Conservation (phyloP, 2,113 vertebrate genomes). For the Cephalopholis sonnerati region DNA sequence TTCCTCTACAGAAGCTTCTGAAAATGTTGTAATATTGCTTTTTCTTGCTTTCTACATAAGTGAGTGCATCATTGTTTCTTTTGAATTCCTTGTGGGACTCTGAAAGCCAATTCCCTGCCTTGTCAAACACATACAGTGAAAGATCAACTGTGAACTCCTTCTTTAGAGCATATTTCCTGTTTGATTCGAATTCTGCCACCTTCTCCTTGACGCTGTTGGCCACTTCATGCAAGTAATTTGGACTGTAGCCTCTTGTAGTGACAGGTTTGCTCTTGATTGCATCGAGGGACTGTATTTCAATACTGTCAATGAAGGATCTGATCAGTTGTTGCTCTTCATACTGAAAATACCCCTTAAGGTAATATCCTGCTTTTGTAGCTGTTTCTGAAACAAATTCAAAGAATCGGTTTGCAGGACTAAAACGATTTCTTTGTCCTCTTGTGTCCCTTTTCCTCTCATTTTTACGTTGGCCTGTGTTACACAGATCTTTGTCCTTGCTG, state of each 20-base stretch:
- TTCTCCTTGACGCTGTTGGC: conserved; percentile 33
- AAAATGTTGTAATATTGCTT: conserved; percentile 78
- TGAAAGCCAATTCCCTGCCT: background rate
- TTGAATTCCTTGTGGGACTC: no score
- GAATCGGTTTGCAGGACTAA: no score
- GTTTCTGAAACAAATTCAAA: no score
- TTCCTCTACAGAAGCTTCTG: conserved; percentile 74
- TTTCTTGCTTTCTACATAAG: conserved; percentile 55
- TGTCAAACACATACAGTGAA: conserved; percentile 51
- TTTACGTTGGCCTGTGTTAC: no score
- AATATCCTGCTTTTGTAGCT: no score
- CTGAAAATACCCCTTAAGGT: no score
- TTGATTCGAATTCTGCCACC: conserved; percentile 10
- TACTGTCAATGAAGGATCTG: background rate
- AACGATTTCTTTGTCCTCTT: no score
- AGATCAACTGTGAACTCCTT: no score
- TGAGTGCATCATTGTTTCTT: no score
- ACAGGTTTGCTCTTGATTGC: background rate
- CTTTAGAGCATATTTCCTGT: no score
- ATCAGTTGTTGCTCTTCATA: conserved; percentile 50
- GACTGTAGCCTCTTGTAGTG: conserved; percentile 33
- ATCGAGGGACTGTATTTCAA: background rate
- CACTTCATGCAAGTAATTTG: conserved; percentile 67
- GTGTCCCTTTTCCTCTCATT: no score
- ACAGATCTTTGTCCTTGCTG: background rate